These are phyloP conservation scores for Misgurnus mizolepis DNA, from an alignment of 2,113 vertebrate species.

Conservation along the genomic window DNA sequence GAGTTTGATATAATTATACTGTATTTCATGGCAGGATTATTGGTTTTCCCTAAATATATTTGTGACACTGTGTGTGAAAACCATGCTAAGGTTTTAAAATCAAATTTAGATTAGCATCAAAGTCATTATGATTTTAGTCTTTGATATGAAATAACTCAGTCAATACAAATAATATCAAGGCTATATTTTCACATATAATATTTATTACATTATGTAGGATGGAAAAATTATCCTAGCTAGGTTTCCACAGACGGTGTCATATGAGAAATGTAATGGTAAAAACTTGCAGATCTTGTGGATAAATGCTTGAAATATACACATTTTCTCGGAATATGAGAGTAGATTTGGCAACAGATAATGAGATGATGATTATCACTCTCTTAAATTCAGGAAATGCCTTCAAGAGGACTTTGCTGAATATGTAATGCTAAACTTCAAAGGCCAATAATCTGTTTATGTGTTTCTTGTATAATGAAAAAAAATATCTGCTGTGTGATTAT, in stretches of 20 bases:
- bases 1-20: conserved; percentile 38
- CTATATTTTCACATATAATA: too few species aligned
- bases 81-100: too few species aligned
- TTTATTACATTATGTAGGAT: too few species aligned
- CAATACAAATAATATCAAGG: too few species aligned
- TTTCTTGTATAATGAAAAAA: too few species aligned
- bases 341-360: background rate
- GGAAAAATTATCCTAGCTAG: too few species aligned
- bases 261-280: too few species aligned
- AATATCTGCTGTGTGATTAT: background rate
- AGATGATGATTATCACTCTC: background rate
- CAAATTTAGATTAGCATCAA: too few species aligned
- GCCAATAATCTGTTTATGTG: background rate
- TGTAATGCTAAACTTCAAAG: background rate
- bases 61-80: background rate
- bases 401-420: background rate
- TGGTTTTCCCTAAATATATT: conserved; percentile 1
- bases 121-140: too few species aligned
- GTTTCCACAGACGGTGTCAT: too few species aligned
- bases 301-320: background rate
- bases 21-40: conserved; percentile 28
- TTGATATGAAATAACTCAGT: too few species aligned
- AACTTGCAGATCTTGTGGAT: background rate
- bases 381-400: conserved; percentile 18
- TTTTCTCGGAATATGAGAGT: background rate